Evolutionary conservation across 2,797 vertebrate genomes (phyloP).

Genomic region (Bryconaethiops microstoma): DNA sequence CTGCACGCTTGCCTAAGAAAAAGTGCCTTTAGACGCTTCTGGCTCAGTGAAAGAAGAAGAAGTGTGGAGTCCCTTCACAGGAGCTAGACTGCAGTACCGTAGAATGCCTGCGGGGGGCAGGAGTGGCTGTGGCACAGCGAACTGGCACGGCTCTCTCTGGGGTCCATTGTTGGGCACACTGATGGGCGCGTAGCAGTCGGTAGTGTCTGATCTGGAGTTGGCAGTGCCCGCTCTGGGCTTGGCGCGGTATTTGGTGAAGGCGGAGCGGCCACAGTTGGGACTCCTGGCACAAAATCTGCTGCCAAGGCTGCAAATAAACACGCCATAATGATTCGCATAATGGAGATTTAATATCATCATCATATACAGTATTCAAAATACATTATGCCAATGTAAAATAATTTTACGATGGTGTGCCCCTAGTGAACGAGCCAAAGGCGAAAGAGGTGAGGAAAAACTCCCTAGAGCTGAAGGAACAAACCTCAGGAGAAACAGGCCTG

Average conservation of each 20-base stretch:
- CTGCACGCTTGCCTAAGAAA: too few species aligned
- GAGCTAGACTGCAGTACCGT: slow-evolving; percentile 39
- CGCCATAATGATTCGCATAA: not conserved
- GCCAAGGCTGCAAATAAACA: slow-evolving; percentile 48
- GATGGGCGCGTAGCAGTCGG: slow-evolving; percentile 12
- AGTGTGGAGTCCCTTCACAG: not conserved
- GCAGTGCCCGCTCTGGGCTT: slow-evolving; percentile 37
- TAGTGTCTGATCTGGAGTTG: slow-evolving; percentile 33
- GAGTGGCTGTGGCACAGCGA: slow-evolving; percentile 50
- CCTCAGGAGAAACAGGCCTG: too few species aligned
- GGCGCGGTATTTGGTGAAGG: slow-evolving; percentile 59
- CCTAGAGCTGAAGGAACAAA: too few species aligned
- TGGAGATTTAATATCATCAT: too few species aligned
- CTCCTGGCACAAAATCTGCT: slow-evolving; percentile 52
- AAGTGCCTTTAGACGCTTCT: too few species aligned
- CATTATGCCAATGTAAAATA: too few species aligned
- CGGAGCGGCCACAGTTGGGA: slow-evolving; percentile 53
- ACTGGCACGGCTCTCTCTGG: slow-evolving; percentile 44
- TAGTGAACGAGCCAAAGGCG: too few species aligned
- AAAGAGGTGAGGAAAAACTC: too few species aligned
- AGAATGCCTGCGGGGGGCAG: slow-evolving; percentile 53
- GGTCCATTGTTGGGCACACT: slow-evolving; percentile 22
- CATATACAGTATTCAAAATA: too few species aligned
- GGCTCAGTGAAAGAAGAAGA: too few species aligned
- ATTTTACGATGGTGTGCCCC: too few species aligned